Percentiles rank a stretch among this genome's conserved stretches.
These are phyloP conservation scores for Microcebus ravelobensis DNA, from an alignment of 2,113 vertebrate species.

Conservation along the genomic window DNA sequence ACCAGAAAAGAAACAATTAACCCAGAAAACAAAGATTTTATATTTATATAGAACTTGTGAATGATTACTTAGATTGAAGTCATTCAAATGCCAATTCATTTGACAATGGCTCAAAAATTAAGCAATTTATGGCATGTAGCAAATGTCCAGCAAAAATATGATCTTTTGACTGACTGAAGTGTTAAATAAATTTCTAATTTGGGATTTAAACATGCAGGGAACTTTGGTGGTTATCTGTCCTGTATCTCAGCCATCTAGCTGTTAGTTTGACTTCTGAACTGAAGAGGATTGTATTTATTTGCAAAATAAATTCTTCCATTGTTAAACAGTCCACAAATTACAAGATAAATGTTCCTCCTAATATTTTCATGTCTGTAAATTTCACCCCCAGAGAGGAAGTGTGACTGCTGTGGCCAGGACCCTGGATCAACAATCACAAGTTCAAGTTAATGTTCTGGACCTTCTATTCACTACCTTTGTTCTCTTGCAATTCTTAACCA, in stretches of 20 bases:
- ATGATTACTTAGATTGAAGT: constrained; percentile 48
- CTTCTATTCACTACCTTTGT: not conserved
- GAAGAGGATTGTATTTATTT: not conserved
- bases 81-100: constrained; percentile 45
- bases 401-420: too few relatives aligned
- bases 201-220: not conserved
- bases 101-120: constrained; percentile 54
- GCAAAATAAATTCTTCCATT: not conserved
- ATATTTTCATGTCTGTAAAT: not conserved
- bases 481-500: not conserved
- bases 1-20: constrained; percentile 50
- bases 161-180: not conserved
- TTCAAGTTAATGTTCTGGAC: not conserved
- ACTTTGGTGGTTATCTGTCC: not conserved
- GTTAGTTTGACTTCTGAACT: constrained; percentile 1
- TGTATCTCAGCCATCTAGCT: not conserved
- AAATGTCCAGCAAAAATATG: not conserved
- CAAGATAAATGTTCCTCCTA: not conserved
- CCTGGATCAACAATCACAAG: not conserved
- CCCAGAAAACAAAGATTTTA: constrained; percentile 51
- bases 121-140: not conserved
- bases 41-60: constrained; percentile 1
- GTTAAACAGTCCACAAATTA: not conserved
- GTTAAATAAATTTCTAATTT: constrained; percentile 49
- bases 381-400: not conserved